Conservation (phyloP, 1,140 invertebrate genomes). For the Campodea augens region DNA sequence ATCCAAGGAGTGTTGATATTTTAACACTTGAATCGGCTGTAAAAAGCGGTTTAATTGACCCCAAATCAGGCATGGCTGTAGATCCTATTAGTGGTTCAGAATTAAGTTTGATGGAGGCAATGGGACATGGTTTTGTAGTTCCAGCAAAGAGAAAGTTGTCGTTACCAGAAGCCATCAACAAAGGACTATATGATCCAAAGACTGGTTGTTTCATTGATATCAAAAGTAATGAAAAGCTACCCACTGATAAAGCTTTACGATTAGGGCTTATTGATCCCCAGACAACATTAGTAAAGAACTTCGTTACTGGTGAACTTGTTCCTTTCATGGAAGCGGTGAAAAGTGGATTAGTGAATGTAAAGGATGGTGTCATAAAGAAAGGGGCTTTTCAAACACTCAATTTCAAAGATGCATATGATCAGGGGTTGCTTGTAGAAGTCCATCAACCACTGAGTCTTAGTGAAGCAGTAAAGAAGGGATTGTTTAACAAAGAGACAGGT, state of each 20-base stretch:
- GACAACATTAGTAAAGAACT: slow-evolving; percentile 47
- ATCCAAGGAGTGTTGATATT: slow-evolving; percentile 53
- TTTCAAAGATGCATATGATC: slow-evolving; percentile 67
- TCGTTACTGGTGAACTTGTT: slow-evolving; percentile 42
- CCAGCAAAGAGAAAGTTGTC: slow-evolving; percentile 62
- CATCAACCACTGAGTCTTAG: slow-evolving; percentile 59
- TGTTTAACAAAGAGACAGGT: slow-evolving; percentile 52
- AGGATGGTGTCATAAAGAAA: slow-evolving; percentile 43
- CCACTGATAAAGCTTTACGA: slow-evolving; percentile 51
- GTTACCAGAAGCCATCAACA: slow-evolving; percentile 64
- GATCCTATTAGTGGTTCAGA: slow-evolving; percentile 53
- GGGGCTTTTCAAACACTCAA: slow-evolving; percentile 44
- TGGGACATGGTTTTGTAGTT: slow-evolving; percentile 58
- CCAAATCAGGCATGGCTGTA: slow-evolving; percentile 50
- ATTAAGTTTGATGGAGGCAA: slow-evolving; percentile 54
- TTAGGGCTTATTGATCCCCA: slow-evolving; percentile 60
- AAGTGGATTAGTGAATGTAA: slow-evolving; percentile 53
- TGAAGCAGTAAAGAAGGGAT: slow-evolving; percentile 61
- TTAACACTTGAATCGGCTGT: slow-evolving; percentile 66
- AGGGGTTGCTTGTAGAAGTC: slow-evolving; percentile 59
- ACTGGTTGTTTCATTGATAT: slow-evolving; percentile 48
- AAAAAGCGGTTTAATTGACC: slow-evolving; percentile 55
- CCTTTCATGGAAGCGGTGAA: slow-evolving; percentile 65
- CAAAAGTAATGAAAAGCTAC: slow-evolving; percentile 48
- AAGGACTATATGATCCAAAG: slow-evolving; percentile 53